phyloP scores from a whole-genome alignment of 2,888 invertebrate genomes.

The Pammene aurita region DNA sequence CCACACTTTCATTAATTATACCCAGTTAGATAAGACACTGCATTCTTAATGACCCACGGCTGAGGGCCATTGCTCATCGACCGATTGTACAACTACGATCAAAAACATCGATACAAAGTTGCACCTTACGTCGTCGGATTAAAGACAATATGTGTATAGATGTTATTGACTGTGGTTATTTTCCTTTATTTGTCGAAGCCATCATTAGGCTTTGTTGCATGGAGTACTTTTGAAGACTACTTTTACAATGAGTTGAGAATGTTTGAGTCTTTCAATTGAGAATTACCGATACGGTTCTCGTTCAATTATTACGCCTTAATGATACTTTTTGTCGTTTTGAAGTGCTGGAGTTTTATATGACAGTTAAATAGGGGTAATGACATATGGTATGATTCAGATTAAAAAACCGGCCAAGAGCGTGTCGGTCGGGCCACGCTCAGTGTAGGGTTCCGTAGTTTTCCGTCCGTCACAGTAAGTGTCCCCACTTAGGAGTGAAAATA shows the following conservation, averaged over 20 bases:
- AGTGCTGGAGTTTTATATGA: slow-evolving; percentile 4
- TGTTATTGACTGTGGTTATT: not conserved
- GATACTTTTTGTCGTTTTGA: slow-evolving; percentile 16
- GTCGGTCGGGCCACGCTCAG: too few species aligned
- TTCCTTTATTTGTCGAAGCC: slow-evolving; percentile 63
- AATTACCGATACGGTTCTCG: slow-evolving; percentile 38
- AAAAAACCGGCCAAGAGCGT: not conserved
- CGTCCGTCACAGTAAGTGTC: too few species aligned
- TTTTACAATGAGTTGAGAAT: slow-evolving; percentile 41
- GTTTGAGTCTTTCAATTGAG: slow-evolving; percentile 36
- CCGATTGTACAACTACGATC: slow-evolving; percentile 52
- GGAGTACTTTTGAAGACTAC: slow-evolving; percentile 45
- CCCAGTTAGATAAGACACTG: slow-evolving; percentile 81
- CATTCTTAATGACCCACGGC: slow-evolving; percentile 76
- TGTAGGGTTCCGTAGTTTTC: too few species aligned
- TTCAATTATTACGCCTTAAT: slow-evolving; percentile 17
- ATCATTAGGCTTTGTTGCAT: slow-evolving; percentile 62
- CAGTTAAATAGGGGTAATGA: slow-evolving; percentile 1
- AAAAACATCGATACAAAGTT: not conserved
- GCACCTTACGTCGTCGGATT: not conserved
- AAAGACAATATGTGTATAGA: not conserved
- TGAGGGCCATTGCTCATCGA: slow-evolving; percentile 75
- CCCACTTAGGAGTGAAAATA: too few species aligned
- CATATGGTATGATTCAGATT: not conserved
- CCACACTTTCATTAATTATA: slow-evolving; percentile 82